Evolutionary conservation across 2,888 invertebrate species (phyloP).

Genomic region (Kryphioiulus occultus): DNA sequence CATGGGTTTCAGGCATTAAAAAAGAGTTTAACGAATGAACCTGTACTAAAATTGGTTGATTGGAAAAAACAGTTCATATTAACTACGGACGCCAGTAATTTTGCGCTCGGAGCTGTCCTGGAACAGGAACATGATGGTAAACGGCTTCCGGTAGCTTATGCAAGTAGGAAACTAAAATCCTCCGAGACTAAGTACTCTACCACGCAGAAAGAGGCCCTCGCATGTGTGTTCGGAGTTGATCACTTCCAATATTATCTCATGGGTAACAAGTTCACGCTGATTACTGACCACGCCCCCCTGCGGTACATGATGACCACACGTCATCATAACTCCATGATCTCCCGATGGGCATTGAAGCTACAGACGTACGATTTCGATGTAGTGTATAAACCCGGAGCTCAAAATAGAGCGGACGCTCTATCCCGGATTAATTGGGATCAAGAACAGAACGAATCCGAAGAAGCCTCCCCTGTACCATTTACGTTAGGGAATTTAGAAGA

Average conservation of each 20-base stretch:
- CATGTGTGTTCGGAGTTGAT: constrained; percentile 7
- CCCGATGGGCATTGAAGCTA: background rate
- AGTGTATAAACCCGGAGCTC: too few species aligned
- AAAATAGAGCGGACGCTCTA: background rate
- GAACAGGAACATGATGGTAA: background rate
- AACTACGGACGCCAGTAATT: constrained; percentile 41
- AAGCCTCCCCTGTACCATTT: too few species aligned
- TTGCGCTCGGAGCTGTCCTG: constrained; percentile 39
- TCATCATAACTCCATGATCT: background rate
- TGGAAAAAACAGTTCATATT: constrained; percentile 7
- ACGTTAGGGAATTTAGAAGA: too few species aligned
- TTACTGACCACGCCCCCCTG: background rate
- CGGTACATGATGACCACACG: background rate
- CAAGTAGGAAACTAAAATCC: background rate
- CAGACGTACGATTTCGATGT: too few species aligned
- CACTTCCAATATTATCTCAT: constrained; percentile 33
- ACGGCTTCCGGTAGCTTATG: background rate
- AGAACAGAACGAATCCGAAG: too few species aligned
- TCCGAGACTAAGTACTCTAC: constrained; percentile 42
- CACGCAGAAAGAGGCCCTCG: constrained; percentile 33
- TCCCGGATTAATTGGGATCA: too few species aligned
- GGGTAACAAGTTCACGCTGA: background rate
- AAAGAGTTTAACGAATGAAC: background rate
- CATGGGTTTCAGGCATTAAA: background rate
- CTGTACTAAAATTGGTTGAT: background rate